Evolutionary conservation across 2,888 invertebrate species (phyloP).

Genomic region (Andrena chrysosceles): DNA sequence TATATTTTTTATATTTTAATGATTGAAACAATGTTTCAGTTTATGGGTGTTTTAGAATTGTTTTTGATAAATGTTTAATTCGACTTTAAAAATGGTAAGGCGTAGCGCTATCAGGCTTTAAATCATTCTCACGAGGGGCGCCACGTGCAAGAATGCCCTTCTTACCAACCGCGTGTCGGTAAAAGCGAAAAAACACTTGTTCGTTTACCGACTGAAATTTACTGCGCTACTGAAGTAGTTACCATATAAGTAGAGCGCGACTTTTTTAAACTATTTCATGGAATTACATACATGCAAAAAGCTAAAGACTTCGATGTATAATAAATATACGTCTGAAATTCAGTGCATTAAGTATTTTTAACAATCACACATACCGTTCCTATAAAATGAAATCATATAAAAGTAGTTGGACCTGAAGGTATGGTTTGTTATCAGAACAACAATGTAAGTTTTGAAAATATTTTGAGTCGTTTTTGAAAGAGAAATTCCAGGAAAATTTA

Average conservation of each 20-base stretch:
- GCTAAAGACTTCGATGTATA: too few relatives aligned
- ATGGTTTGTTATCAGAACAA: too few relatives aligned
- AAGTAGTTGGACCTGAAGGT: too few relatives aligned
- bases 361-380: too few relatives aligned
- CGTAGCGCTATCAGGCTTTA: not conserved
- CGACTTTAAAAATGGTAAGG: not conserved
- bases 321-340: too few relatives aligned
- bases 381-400: too few relatives aligned
- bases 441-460: too few relatives aligned
- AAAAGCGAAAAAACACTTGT: constrained; percentile 26
- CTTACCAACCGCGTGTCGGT: constrained; percentile 38
- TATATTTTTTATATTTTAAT: not conserved
- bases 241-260: not conserved
- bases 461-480: too few relatives aligned
- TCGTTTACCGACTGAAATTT: not conserved
- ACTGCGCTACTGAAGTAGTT: not conserved
- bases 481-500: too few relatives aligned
- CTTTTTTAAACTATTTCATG: not conserved
- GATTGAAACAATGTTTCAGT: not conserved
- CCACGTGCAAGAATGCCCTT: constrained; percentile 3
- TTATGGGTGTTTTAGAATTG: not conserved
- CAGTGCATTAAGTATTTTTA: too few relatives aligned
- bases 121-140: constrained; percentile 5
- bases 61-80: not conserved
- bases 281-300: too few relatives aligned